Evolutionary conservation across 2,113 vertebrate species (phyloP), one percentile per base, ranked within the genome.

Genomic region (Sakesphorus luctuosus): DNA sequence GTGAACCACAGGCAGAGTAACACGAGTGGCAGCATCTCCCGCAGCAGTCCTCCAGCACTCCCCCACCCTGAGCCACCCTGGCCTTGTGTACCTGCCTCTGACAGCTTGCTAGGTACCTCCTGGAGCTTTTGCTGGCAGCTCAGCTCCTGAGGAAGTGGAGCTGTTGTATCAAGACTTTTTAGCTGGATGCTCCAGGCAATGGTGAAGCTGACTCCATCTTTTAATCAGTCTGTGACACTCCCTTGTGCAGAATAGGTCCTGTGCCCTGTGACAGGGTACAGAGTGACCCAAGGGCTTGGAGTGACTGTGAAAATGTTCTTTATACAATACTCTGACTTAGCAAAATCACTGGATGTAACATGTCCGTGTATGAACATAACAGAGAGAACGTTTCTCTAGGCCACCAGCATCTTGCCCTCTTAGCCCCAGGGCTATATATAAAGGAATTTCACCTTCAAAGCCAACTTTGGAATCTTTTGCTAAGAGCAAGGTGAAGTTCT

Each of bases 341-440:
- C 11, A 49, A 84, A 73, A 52, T 38, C 17, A 31, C 52, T 15
- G 5, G 50, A 59, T 0, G 1, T 55, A 58, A 59, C 0, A 4
- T 16, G 6, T 31, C 8, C 8, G 9, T 1, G 0, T 40, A 18
- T 26, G 29, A 16, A 14, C 40, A 9, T 18, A 65, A 20, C 40
- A 55, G 24, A 53, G 2, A 0, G 0, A 76, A 47, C 4, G 31
- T 69, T 77, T 29, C 35, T 63, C 58, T 68, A 50, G 21, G 38
- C 8, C 9, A 14, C 17, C 10, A 44, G 29, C 18, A 29, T 13
- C 20, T 76, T 43, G 9, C 53, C 18, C 10, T 77, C 40, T 80
- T 43, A 73, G 29, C 2, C 10, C 15, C 29, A 33, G 13, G 38
- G 24, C 19, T 25, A 9, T 9, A 20, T 69, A 66, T 62, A 69